These are phyloP conservation scores for Ramazzottius varieornatus DNA, from an alignment of 2,888 invertebrate species.

Conservation along the genomic window DNA sequence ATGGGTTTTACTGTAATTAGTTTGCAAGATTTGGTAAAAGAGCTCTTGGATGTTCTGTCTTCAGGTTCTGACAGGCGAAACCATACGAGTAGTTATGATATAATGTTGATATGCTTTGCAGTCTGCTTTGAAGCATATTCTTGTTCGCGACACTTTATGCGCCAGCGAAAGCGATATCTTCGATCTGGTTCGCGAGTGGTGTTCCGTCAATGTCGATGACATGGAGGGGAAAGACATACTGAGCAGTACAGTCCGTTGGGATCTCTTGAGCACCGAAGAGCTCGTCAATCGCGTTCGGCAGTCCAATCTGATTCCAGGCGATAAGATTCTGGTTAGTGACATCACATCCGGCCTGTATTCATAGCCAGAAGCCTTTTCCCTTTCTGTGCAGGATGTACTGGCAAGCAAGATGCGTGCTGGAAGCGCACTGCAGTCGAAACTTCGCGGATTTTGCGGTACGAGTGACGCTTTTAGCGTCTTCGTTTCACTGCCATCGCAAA, in stretches of 20 bases:
- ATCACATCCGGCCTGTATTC: too few relatives aligned
- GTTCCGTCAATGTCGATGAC: conserved; percentile 44
- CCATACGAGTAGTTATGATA: conserved; percentile 3
- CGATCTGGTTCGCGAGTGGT: conserved; percentile 60
- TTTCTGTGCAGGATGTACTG: not conserved
- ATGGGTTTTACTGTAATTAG: too few relatives aligned
- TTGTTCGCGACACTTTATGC: conserved; percentile 78
- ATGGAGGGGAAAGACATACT: conserved; percentile 20
- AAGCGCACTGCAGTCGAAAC: not conserved
- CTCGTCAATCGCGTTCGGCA: conserved; percentile 64
- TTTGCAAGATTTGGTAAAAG: too few relatives aligned
- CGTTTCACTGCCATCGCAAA: not conserved
- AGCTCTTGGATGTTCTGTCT: too few relatives aligned
- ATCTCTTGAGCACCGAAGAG: conserved; percentile 61
- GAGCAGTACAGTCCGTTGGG: conserved; percentile 36
- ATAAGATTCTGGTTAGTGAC: conserved; percentile 67
- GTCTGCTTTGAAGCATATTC: conserved; percentile 52
- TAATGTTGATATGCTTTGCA: conserved; percentile 16
- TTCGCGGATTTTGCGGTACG: not conserved
- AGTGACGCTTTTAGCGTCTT: not conserved
- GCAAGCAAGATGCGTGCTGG: not conserved
- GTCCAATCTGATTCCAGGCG: conserved; percentile 55
- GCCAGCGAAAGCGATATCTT: conserved; percentile 87
- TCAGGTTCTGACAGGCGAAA: too few relatives aligned
- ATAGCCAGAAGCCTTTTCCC: too few relatives aligned